Conservation (phyloP, 2,113 vertebrate genomes). For the Rostratula benghalensis region DNA sequence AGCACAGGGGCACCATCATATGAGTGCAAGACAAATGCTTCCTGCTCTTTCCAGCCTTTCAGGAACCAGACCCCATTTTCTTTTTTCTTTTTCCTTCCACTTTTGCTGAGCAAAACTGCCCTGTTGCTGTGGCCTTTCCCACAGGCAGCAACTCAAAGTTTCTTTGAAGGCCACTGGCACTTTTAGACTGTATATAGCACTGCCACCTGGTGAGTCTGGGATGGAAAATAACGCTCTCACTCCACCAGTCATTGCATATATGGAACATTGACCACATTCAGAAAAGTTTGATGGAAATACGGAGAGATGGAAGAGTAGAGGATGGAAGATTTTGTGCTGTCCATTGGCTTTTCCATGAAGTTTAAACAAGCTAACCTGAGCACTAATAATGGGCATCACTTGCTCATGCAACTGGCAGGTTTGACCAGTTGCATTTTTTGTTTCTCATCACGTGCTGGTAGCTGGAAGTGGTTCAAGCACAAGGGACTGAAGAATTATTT, state of each 20-base stretch:
- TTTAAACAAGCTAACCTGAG: not conserved
- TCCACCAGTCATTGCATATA: not conserved
- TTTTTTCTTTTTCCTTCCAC: not conserved
- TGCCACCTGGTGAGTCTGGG: not conserved
- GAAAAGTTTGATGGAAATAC: not conserved
- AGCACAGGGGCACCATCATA: not conserved
- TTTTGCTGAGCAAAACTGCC: not conserved
- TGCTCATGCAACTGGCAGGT: not conserved
- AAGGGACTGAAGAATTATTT: not conserved
- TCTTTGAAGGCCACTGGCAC: not conserved
- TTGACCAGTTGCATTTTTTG: not conserved
- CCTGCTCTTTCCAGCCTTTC: not conserved
- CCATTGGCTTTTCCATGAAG: not conserved
- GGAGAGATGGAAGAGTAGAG: not conserved
- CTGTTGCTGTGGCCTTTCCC: not conserved
- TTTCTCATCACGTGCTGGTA: not conserved
- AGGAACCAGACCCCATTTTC: accelerated
- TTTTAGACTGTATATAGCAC: not conserved
- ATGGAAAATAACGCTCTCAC: not conserved
- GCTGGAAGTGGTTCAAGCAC: not conserved
- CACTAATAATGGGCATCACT: not conserved
- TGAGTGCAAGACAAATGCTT: not conserved
- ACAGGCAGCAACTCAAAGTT: not conserved
- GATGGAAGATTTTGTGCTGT: not conserved
- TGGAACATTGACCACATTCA: not conserved